Evolutionary conservation across 2,113 vertebrate species (phyloP).

Genomic region (Megatriorchis doriae): DNA sequence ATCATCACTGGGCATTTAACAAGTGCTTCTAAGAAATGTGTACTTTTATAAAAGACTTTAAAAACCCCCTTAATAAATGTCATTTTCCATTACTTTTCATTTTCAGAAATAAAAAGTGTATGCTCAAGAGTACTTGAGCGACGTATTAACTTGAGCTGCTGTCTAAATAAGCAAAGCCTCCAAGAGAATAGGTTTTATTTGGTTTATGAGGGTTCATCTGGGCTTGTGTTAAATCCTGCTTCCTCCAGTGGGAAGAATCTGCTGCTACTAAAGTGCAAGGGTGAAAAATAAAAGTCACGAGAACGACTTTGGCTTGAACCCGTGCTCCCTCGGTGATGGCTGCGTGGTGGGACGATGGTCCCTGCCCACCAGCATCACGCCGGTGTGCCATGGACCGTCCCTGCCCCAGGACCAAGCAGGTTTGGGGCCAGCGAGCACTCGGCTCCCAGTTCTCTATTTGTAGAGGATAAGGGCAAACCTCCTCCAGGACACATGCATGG

Average conservation of each 20-base stretch:
- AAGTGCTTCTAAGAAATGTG: not conserved
- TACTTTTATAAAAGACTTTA: not conserved
- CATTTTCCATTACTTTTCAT: not conserved
- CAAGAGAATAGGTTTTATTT: not conserved
- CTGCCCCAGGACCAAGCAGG: not conserved
- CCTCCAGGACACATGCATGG: rapidly evolving
- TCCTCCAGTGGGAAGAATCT: not conserved
- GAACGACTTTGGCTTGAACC: not conserved
- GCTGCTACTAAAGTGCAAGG: not conserved
- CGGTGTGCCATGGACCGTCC: not conserved
- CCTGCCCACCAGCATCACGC: rapidly evolving
- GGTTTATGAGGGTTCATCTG: not conserved
- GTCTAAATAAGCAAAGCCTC: not conserved
- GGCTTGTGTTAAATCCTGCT: not conserved
- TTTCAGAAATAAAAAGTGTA: not conserved
- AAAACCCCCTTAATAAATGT: not conserved
- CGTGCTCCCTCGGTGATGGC: rapidly evolving
- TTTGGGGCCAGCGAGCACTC: rapidly evolving
- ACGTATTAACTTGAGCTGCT: not conserved
- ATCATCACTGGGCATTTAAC: not conserved
- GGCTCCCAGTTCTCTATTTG: not conserved
- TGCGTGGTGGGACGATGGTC: not conserved
- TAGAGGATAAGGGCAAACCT: not conserved
- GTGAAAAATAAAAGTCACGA: not conserved
- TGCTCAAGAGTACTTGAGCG: not conserved